Evolutionary conservation across 2,888 invertebrate species (phyloP).

Genomic region (Drosophila yooni): DNA sequence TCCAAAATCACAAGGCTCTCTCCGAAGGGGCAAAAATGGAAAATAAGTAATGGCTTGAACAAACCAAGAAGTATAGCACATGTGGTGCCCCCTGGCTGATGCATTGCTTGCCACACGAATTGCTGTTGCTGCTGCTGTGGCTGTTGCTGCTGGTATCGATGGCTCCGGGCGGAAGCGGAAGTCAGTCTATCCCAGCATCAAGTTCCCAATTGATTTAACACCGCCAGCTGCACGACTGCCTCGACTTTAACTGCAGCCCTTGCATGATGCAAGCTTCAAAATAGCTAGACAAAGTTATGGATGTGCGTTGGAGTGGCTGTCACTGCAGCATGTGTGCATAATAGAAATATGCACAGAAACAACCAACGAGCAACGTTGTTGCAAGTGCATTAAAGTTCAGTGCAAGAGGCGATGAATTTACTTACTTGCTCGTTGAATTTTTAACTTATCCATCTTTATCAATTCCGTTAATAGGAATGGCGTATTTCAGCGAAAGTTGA

Average conservation of each 20-base stretch:
- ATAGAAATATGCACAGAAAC: constrained; percentile 59
- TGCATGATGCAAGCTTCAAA: constrained; percentile 52
- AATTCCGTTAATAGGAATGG: not conserved
- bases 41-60: constrained; percentile 65
- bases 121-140: constrained; percentile 2
- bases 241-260: constrained; percentile 23
- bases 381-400: constrained; percentile 34
- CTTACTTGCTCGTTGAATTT: constrained; percentile 10
- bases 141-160: constrained; percentile 7
- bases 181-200: constrained; percentile 71
- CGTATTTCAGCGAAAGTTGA: not conserved
- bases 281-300: constrained; percentile 11
- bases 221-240: constrained; percentile 50
- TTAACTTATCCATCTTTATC: not conserved
- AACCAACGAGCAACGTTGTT: constrained; percentile 39
- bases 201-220: constrained; percentile 81
- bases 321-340: constrained; percentile 68
- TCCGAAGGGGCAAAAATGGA: not conserved
- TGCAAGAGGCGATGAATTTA: constrained; percentile 5
- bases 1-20: not conserved
- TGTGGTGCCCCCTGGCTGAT: constrained; percentile 52
- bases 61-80: constrained; percentile 51
- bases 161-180: constrained; percentile 55
- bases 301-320: constrained; percentile 24
- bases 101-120: constrained; percentile 41